phyloP scores from a whole-genome alignment of 2,888 invertebrate genomes.

The Drosophila paranaensis region DNA sequence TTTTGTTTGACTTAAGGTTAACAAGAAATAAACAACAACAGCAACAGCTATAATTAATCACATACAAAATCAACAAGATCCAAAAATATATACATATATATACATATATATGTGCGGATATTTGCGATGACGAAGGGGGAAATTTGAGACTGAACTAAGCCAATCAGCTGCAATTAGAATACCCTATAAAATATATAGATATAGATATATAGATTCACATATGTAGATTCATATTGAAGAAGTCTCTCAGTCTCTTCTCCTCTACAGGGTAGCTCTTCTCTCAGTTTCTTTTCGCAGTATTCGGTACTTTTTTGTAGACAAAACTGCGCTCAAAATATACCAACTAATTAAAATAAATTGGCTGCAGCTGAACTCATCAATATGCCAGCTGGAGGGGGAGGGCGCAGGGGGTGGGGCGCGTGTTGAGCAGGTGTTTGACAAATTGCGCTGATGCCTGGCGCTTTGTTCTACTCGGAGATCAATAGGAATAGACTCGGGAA shows the following conservation, averaged over 20 bases:
- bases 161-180: conserved; percentile 20
- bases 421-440: conserved; percentile 15
- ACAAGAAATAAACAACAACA: conserved; percentile 55
- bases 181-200: conserved; percentile 8
- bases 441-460: conserved; percentile 18
- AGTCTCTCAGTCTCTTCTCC: no score
- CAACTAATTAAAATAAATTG: conserved; percentile 74
- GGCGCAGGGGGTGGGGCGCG: neutral
- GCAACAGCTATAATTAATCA: conserved; percentile 55
- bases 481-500: conserved; percentile 19
- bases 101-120: conserved; percentile 35
- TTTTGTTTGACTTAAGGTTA: conserved; percentile 72
- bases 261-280: neutral
- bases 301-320: conserved; percentile 24
- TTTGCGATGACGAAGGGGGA: conserved; percentile 53
- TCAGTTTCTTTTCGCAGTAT: neutral
- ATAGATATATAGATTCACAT: no score
- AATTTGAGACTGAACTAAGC: conserved; percentile 22
- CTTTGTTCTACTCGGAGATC: conserved; percentile 2
- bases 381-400: conserved; percentile 17
- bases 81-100: conserved; percentile 50
- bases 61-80: conserved; percentile 62
- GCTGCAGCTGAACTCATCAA: conserved; percentile 60
- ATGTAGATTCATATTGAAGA: no score
- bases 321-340: conserved; percentile 49